These are phyloP conservation scores for Pristiophorus japonicus DNA, from an alignment of 2,113 vertebrate species.

Conservation along the genomic window DNA sequence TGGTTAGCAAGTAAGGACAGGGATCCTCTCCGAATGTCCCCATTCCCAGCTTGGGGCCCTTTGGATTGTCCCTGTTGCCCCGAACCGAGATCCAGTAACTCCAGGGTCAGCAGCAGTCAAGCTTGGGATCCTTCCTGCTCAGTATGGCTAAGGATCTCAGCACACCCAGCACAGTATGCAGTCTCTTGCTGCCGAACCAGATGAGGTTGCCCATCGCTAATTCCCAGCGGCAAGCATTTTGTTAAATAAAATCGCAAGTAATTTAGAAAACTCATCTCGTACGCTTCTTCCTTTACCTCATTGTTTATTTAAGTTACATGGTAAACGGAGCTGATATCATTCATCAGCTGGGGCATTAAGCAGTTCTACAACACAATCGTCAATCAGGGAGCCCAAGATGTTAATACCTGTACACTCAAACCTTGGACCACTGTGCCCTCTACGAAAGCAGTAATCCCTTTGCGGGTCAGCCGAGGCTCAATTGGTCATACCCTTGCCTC, in stretches of 20 bases:
- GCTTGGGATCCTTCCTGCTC: not conserved
- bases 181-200: not conserved
- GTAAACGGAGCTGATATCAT: not conserved
- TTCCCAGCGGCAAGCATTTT: not conserved
- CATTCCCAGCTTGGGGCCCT: not conserved
- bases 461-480: too few relatives aligned
- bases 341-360: not conserved
- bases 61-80: not conserved
- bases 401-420: not conserved
- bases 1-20: not conserved
- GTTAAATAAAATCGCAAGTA: not conserved
- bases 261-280: not conserved
- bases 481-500: too few relatives aligned
- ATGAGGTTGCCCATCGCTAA: not conserved
- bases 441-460: not conserved
- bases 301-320: not conserved
- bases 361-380: too few relatives aligned
- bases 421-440: not conserved
- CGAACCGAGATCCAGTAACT: not conserved
- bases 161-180: not conserved
- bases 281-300: not conserved
- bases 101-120: not conserved
- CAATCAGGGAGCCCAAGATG: not conserved
- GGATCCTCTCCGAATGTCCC: not conserved
- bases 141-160: not conserved